These are phyloP conservation scores for Apis dorsata DNA, from an alignment of 1,140 invertebrate genomes.

Conservation along the genomic window DNA sequence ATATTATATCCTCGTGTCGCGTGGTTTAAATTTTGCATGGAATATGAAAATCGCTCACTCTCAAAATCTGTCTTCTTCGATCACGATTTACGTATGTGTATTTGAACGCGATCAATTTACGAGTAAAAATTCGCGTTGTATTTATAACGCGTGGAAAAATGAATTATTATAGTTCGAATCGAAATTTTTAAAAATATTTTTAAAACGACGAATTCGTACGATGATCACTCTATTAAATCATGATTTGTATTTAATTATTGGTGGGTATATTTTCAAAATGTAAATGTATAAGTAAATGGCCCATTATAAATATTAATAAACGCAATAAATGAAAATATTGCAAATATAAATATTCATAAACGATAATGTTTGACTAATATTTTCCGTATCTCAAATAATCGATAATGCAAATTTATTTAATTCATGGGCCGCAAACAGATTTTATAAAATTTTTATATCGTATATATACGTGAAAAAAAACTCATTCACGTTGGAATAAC, in stretches of 20 bases:
- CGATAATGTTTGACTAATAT: neutral
- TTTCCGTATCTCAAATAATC: neutral
- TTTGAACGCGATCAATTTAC: no score
- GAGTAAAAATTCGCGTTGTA: neutral
- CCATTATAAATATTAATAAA: neutral
- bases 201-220: neutral
- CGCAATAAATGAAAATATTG: neutral
- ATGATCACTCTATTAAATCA: neutral
- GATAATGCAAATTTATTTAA: neutral
- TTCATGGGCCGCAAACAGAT: neutral
- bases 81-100: neutral
- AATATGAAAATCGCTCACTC: slow-evolving; percentile 44
- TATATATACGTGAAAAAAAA: neutral
- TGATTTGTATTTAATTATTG: neutral
- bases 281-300: neutral
- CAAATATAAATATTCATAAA: neutral
- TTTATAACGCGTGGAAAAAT: neutral
- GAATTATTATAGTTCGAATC: neutral
- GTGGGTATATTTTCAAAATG: neutral
- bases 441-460: neutral
- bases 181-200: neutral
- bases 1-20: slow-evolving; percentile 15
- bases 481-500: neutral
- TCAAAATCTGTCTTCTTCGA: slow-evolving; percentile 27
- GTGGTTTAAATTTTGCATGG: slow-evolving; percentile 19